Base-by-base conservation (phyloP, 2,797 vertebrate species). In the Karalla daura region DNA sequence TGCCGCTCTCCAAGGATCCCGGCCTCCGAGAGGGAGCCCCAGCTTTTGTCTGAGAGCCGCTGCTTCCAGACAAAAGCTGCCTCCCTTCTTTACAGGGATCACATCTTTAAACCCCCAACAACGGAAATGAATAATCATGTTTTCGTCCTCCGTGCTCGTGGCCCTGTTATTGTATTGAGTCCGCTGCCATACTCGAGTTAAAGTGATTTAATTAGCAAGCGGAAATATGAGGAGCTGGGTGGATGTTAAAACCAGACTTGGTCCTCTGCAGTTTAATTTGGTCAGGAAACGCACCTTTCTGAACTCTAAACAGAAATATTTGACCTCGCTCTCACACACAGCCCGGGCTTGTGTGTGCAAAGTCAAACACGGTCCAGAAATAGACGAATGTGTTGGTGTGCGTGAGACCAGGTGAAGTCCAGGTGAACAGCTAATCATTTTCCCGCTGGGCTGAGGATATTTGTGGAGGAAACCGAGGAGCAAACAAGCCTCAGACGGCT, bases 1-100 rank as follows among this genome's bases (percentile, higher is more conserved):
- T 86, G 86, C 87, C 71, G 72, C 81, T 89, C 82, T 86, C 67
- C 80, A 84, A 79, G 68, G 76, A 76, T 73, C 78, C 53, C 30
- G 47, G 66, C 53, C 87, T 76, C 90, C 87, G 75, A 71, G 64
- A 11, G 63, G 66, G 80, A 70, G 56, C 69, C 67, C 67, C 46
- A 54, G 83, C 76, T 63, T 80, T 86, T 89, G 78, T 90, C 61
- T 50, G 17, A 63, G 40, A 59, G 56, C 74, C 41, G 70, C 70
- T 40, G 43, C 33, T 5, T 53, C 52, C 28, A 3, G 18, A 70
- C 60, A 65, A 70, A 54, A 50, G 61, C 30, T 23, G 53, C 49
- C 13, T 45, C 1, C 14, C 15, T 45, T 55, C 56, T 51, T n/a
- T 41, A 51, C 7, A 51, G 46, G 58, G 40, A 67, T 76, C 37